Base-by-base conservation (phyloP, 2,888 invertebrate species). In the Pyrrhia umbra region DNA sequence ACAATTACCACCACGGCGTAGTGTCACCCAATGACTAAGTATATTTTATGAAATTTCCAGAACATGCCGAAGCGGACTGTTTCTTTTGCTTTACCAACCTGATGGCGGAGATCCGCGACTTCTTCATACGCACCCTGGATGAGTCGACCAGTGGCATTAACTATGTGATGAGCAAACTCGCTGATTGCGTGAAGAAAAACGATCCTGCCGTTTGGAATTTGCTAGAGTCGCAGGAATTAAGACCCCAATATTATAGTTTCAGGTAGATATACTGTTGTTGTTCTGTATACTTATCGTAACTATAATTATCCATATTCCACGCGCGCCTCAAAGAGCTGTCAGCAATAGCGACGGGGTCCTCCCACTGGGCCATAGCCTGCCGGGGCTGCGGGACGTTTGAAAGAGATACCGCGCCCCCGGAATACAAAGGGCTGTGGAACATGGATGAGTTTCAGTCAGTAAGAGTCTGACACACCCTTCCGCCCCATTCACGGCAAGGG, bases 11-110 rank as follows among this genome's bases (percentile, higher is more conserved):
- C n/a, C 5, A 30, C 30, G 30, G 0, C 27, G 6, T 23, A 4
- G 6, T 23, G 23, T 23, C 23, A 6, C 2, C 23, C 23, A 23
- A 18, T 6, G 3, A n/a, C 21, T 43, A 6, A 13, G 13, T 21
- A 5, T 6, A 23, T 46, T n/a, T 2, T 21, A 16, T 23, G 15
- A 9, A 37, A 13, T 16, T 13, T 13, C 34, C 91, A 98, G 99
- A 97, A 85, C 95, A 97, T 89, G 99, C 99, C 0, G 99, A 99
- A 90, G 98, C 99, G 0, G 99, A 99, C 88, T 97, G 98, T 68
- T 99, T 99, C 92, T 99, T 99, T 93, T 99, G 99, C 87, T 99
- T 99, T 89, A 99, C 99, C 3, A 98, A 98, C 88, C 93, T 99
- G 52, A 99, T 99, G 99, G 97, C 97, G 0, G 99, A 99, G 94